Percentiles rank a stretch among this genome's conserved stretches.
Conservation (phyloP, 1,140 invertebrate species). For the Cyclargus thomasi region DNA sequence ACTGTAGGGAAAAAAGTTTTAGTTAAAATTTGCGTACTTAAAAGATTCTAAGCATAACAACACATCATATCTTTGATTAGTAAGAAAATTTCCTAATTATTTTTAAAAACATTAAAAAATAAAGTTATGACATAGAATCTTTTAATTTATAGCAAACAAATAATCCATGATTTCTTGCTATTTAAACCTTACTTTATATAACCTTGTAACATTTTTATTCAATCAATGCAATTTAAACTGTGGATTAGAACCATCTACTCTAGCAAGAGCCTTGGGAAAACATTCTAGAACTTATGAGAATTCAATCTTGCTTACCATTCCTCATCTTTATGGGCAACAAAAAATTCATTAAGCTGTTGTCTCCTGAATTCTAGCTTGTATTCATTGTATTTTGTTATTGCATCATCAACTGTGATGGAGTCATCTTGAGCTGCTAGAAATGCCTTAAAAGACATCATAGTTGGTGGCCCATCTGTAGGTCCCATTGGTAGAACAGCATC, state of each 20-base stretch:
- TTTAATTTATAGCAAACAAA: constrained; percentile 59
- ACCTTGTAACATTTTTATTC: not conserved
- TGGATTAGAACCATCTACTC: too few species aligned
- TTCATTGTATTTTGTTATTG: constrained; percentile 97
- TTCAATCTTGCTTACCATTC: constrained; percentile 88
- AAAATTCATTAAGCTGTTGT: constrained; percentile 98
- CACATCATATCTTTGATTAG: not conserved
- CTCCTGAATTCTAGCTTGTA: constrained; percentile 98
- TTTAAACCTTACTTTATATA: not conserved
- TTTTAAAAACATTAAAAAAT: not conserved
- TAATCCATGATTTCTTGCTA: not conserved
- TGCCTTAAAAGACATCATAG: constrained; percentile 98
- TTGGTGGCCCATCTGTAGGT: constrained; percentile 85
- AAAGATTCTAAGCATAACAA: constrained; percentile 64
- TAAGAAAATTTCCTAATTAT: too few species aligned
- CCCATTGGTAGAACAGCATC: constrained; percentile 66
- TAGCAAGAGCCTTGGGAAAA: not conserved
- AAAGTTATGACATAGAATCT: constrained; percentile 60
- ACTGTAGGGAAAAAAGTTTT: constrained; percentile 75
- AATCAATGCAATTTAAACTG: not conserved
- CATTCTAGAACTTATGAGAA: not conserved
- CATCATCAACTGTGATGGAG: constrained; percentile 97
- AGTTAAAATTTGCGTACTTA: constrained; percentile 65
- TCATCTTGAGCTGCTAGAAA: constrained; percentile 98
- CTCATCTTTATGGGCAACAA: constrained; percentile 98